Evolutionary conservation across 2,113 vertebrate species (phyloP).

Genomic region (Antechinus flavipes): DNA sequence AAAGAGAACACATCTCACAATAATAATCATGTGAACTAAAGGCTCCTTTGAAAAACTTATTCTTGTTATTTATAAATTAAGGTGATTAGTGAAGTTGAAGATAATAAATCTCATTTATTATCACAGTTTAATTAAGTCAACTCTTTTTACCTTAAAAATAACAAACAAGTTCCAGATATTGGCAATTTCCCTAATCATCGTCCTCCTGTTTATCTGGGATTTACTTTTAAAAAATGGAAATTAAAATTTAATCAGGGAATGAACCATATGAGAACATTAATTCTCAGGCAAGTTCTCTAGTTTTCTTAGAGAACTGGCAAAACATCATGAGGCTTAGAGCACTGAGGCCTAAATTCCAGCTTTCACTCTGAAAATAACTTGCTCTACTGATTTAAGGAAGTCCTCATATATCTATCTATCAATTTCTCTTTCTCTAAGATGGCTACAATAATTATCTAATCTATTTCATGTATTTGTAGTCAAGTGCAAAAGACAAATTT

Average conservation of each 20-base stretch:
- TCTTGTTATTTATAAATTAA: slow-evolving; percentile 6
- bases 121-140: slow-evolving; percentile 30
- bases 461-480: not conserved
- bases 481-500: not conserved
- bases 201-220: not conserved
- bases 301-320: not conserved
- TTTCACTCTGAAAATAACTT: not conserved
- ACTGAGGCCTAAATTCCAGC: not conserved
- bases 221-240: slow-evolving; percentile 15
- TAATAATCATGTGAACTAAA: slow-evolving; percentile 48
- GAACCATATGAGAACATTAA: not conserved
- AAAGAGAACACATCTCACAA: slow-evolving; percentile 41
- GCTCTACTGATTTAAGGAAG: not conserved
- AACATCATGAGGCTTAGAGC: not conserved
- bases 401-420: not conserved
- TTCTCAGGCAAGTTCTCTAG: not conserved
- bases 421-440: not conserved
- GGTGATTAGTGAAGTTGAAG: slow-evolving; percentile 23
- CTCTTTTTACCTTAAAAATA: slow-evolving; percentile 49
- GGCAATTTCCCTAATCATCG: not conserved
- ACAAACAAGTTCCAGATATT: not conserved
- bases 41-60: slow-evolving; percentile 8
- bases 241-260: not conserved
- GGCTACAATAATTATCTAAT: not conserved
- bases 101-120: slow-evolving; percentile 41